Evolutionary conservation across 2,888 invertebrate genomes (phyloP).

Genomic region (Caenorhabditis imperialis): DNA sequence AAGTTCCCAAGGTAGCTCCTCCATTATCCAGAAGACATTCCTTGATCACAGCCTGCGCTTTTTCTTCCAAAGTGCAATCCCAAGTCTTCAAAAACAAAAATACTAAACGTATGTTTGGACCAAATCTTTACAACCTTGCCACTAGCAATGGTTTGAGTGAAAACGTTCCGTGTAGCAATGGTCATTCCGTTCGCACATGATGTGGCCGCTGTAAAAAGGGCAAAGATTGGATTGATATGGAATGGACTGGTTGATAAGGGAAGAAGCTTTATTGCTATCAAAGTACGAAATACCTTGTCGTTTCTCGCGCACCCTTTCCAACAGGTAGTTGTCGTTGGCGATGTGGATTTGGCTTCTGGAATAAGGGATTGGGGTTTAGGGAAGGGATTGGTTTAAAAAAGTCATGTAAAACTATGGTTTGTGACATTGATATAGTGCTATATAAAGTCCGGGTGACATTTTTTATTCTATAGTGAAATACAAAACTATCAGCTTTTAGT

Average conservation of each 20-base stretch:
- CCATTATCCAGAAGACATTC: slow-evolving; percentile 41
- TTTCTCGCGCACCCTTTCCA: slow-evolving; percentile 31
- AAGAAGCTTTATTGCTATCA: slow-evolving; percentile 15
- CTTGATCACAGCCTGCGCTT: slow-evolving; percentile 34
- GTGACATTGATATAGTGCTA: too few species aligned
- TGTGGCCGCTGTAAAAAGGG: slow-evolving; percentile 14
- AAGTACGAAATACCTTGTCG: slow-evolving; percentile 30
- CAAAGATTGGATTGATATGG: slow-evolving; percentile 16
- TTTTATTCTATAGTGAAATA: too few species aligned
- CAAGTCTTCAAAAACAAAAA: slow-evolving; percentile 41
- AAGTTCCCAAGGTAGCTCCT: slow-evolving; percentile 44
- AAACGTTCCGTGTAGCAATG: slow-evolving; percentile 30
- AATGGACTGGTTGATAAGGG: slow-evolving; percentile 10
- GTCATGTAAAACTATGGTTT: too few species aligned
- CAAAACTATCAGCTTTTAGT: too few species aligned
- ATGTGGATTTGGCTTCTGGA: slow-evolving; percentile 38
- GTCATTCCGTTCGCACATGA: slow-evolving; percentile 37
- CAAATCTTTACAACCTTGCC: slow-evolving; percentile 25
- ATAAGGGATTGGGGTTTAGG: too few species aligned
- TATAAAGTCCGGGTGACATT: too few species aligned
- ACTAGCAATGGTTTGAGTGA: slow-evolving; percentile 25
- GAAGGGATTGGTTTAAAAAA: too few species aligned
- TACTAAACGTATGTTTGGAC: background rate
- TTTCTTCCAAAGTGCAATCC: slow-evolving; percentile 50
- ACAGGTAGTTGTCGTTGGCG: slow-evolving; percentile 39